These are phyloP conservation scores for Paralichthys olivaceus DNA, from an alignment of 2,113 vertebrate species.

Conservation along the genomic window DNA sequence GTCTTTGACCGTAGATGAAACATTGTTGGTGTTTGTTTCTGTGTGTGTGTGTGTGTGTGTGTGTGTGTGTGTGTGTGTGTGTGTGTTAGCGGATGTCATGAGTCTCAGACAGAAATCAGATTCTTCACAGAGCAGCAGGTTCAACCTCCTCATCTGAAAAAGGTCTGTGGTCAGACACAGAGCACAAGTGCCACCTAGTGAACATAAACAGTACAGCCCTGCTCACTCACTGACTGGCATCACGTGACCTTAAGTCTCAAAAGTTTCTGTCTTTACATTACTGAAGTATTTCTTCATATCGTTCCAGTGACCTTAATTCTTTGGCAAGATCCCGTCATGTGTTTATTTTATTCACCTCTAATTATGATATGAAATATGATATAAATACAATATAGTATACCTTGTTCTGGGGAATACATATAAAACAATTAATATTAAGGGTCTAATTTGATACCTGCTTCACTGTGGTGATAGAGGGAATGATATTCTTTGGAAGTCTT, in stretches of 20 bases:
- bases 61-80: conserved; percentile 3
- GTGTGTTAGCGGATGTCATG: conserved; percentile 15
- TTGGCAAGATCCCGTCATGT: not conserved
- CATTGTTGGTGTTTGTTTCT: not conserved
- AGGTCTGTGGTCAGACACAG: conserved; percentile 38
- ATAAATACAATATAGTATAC: not conserved
- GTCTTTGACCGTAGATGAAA: conserved; percentile 11
- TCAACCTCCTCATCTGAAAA: conserved; percentile 9
- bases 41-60: conserved; percentile 8
- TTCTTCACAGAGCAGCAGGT: not conserved
- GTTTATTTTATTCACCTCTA: not conserved
- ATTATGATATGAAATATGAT: no score
- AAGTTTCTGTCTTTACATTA: not conserved
- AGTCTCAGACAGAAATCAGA: conserved; percentile 25
- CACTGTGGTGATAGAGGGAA: no score
- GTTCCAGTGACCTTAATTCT: not conserved
- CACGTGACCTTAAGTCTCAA: not conserved
- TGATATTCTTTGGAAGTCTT: no score
- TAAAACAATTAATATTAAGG: no score
- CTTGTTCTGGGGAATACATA: no score
- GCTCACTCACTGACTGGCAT: not conserved
- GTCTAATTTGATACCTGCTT: no score
- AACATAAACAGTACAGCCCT: conserved; percentile 16
- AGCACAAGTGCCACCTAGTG: conserved; percentile 77
- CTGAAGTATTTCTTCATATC: not conserved